Evolutionary conservation across 2,888 invertebrate genomes (phyloP).

Genomic region (Hirtodrosophila histrioides): DNA sequence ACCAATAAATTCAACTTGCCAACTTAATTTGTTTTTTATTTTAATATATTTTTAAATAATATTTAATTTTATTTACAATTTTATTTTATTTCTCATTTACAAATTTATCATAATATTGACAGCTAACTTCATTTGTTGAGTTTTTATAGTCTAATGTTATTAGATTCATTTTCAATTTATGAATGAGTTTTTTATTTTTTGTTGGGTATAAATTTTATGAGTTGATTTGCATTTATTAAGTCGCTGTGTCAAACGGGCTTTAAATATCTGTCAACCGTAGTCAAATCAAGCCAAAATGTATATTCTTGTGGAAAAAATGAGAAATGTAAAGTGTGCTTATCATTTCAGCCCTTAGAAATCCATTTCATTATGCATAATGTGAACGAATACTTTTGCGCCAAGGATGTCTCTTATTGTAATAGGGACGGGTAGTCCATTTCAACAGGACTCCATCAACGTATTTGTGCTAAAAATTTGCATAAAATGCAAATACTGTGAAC

Average conservation of each 20-base stretch:
- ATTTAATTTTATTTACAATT: too few species aligned
- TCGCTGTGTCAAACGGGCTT: conserved; percentile 1
- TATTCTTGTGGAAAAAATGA: conserved; percentile 28
- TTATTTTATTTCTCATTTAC: too few species aligned
- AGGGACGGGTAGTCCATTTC: neutral
- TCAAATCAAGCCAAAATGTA: conserved; percentile 17
- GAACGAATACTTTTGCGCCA: conserved; percentile 42
- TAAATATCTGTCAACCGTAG: conserved; percentile 32
- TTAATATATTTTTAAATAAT: too few species aligned
- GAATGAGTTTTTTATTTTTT: conserved; percentile 1
- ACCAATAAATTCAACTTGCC: too few species aligned
- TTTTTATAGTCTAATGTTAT: neutral
- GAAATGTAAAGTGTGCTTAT: conserved; percentile 48
- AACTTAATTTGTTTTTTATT: too few species aligned
- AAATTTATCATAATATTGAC: too few species aligned
- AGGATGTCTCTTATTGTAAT: conserved; percentile 8
- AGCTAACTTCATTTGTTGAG: too few species aligned
- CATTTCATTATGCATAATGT: conserved; percentile 72
- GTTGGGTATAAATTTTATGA: neutral
- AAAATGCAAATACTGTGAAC: conserved; percentile 54
- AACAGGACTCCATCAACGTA: conserved; percentile 18
- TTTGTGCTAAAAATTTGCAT: conserved; percentile 53
- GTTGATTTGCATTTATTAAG: conserved; percentile 41
- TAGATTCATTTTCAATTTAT: conserved; percentile 2
- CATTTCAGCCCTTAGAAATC: conserved; percentile 50